A percentile compares a stretch with the other conserved stretches of the same genome.
phyloP scores from a whole-genome alignment of 2,888 invertebrate species.

The Drosophila mercatorum region DNA sequence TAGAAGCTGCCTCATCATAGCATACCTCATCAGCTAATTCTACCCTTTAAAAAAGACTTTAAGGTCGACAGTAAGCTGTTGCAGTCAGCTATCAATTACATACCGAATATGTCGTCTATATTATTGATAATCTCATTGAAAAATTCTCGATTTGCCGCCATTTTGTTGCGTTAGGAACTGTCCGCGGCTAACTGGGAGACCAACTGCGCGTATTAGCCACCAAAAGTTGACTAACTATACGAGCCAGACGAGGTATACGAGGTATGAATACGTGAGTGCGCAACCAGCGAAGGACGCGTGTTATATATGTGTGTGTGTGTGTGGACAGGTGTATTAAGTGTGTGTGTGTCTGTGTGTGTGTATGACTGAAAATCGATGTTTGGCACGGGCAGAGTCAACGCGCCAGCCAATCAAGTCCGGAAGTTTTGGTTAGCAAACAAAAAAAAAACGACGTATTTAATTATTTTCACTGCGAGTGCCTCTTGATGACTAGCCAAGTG shows the following conservation, averaged over 20 bases:
- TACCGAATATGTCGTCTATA: conserved; percentile 83
- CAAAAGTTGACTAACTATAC: conserved; percentile 51
- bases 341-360: conserved; percentile 35
- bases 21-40: not conserved
- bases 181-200: conserved; percentile 29
- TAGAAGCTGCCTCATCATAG: not conserved
- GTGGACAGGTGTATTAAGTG: conserved; percentile 5
- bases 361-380: conserved; percentile 77
- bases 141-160: conserved; percentile 79
- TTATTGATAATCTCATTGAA: conserved; percentile 82
- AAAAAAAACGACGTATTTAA: conserved; percentile 68
- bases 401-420: conserved; percentile 52
- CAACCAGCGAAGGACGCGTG: conserved; percentile 39
- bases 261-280: conserved; percentile 29
- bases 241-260: conserved; percentile 1
- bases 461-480: conserved; percentile 58
- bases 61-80: not conserved
- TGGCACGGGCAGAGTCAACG: conserved; percentile 42
- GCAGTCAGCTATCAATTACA: conserved; percentile 46
- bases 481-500: conserved; percentile 13
- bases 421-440: conserved; percentile 67
- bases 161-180: conserved; percentile 35
- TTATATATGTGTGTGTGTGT: conserved; percentile 17
- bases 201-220: conserved; percentile 51
- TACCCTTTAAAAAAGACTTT: not conserved